phyloP scores from a whole-genome alignment of 1,140 invertebrate species.

The Aphelinus atriplicis region DNA sequence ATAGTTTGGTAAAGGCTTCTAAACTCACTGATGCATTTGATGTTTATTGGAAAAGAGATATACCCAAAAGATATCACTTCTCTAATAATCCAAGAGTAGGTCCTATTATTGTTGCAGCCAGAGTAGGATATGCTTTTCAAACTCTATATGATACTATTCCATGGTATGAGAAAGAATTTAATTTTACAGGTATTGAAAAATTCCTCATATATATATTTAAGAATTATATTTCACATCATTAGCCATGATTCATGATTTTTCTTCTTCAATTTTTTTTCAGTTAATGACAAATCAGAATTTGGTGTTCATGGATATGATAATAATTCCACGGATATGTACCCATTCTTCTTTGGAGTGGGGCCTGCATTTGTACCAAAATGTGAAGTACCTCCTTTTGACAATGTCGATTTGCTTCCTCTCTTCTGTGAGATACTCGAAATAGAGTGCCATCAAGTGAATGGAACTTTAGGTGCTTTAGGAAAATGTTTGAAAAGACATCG shows the following conservation, averaged over 20 bases:
- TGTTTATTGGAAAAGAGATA: slow-evolving; percentile 70
- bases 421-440: slow-evolving; percentile 73
- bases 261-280: slow-evolving; percentile 51
- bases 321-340: slow-evolving; percentile 69
- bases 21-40: slow-evolving; percentile 62
- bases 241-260: slow-evolving; percentile 27
- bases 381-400: slow-evolving; percentile 69
- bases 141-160: slow-evolving; percentile 62
- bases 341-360: slow-evolving; percentile 76
- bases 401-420: slow-evolving; percentile 75
- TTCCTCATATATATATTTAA: slow-evolving; percentile 8
- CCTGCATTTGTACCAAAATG: slow-evolving; percentile 70
- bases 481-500: slow-evolving; percentile 47
- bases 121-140: slow-evolving; percentile 70
- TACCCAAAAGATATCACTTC: slow-evolving; percentile 71
- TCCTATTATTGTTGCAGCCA: slow-evolving; percentile 69
- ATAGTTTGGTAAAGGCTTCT: slow-evolving; percentile 64
- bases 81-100: slow-evolving; percentile 70
- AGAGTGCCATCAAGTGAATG: slow-evolving; percentile 64
- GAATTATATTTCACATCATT: slow-evolving; percentile 3
- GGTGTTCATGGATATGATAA: slow-evolving; percentile 79
- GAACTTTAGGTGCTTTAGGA: slow-evolving; percentile 56
- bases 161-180: slow-evolving; percentile 63
- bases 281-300: slow-evolving; percentile 65
- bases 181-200: slow-evolving; percentile 60